phyloP scores from a whole-genome alignment of 2,113 vertebrate species.

The Podarcis cretensis region DNA sequence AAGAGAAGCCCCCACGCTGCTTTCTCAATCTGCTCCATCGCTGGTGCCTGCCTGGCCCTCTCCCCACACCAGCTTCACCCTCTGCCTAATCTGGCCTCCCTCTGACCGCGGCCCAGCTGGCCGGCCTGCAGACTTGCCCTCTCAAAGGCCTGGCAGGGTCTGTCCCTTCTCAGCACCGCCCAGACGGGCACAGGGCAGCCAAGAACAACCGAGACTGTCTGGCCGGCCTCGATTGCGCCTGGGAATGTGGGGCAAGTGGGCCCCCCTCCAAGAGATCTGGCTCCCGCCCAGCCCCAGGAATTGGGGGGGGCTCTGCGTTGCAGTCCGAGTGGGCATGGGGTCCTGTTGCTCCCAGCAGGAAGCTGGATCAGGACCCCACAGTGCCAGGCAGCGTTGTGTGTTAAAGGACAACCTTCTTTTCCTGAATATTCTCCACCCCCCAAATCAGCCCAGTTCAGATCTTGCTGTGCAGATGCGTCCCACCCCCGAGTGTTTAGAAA shows the following conservation, averaged over 20 bases:
- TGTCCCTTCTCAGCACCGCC: neutral
- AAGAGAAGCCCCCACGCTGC: no score
- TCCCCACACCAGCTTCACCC: neutral
- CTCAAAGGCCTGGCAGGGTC: no score
- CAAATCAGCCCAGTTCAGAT: neutral
- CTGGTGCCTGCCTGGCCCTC: neutral
- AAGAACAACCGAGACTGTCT: neutral
- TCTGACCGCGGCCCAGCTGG: neutral
- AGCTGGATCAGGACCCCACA: neutral
- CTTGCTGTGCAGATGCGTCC: neutral
- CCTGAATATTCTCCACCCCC: neutral
- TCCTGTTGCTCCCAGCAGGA: neutral
- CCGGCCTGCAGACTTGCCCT: neutral
- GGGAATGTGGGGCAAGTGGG: neutral
- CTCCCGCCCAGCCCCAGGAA: neutral
- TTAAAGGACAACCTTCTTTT: neutral
- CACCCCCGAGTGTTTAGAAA: neutral
- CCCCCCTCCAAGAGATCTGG: neutral
- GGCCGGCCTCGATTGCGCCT: neutral
- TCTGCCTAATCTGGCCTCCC: neutral
- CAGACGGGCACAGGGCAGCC: neutral
- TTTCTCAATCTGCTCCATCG: no score
- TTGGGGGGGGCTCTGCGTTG: neutral
- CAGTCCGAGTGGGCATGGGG: neutral
- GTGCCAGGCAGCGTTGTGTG: neutral